A percentile compares a stretch with the other conserved stretches of the same genome.
These are phyloP conservation scores for Sebastes hubbsi DNA, from an alignment of 2,797 vertebrate genomes.

Conservation along the genomic window DNA sequence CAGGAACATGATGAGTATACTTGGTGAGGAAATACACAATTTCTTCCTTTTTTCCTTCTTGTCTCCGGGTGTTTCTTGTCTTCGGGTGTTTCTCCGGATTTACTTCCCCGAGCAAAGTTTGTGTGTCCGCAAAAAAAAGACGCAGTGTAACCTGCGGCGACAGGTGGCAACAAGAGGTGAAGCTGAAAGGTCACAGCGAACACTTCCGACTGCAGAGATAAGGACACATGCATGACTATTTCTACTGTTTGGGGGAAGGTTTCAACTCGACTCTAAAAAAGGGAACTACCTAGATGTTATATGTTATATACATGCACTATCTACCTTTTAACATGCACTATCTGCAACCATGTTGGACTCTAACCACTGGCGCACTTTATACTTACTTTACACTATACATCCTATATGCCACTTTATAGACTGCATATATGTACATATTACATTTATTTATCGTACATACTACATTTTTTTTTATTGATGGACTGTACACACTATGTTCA, in stretches of 20 bases:
- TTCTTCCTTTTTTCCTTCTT: neutral
- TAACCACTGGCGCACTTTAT: no score
- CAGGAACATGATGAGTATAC: neutral
- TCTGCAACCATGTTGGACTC: no score
- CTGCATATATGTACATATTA: no score
- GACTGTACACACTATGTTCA: no score
- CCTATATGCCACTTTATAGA: no score
- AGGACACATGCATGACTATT: conserved; percentile 9
- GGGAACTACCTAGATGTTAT: neutral
- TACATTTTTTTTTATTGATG: no score
- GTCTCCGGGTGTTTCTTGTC: conserved; percentile 44
- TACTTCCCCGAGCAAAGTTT: conserved; percentile 61
- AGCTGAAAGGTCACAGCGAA: conserved; percentile 71
- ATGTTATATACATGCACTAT: no score
- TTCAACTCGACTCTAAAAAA: neutral
- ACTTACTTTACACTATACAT: no score
- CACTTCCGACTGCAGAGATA: conserved; percentile 65
- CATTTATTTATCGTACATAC: no score
- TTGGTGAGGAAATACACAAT: neutral
- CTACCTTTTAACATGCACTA: no score
- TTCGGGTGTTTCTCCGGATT: conserved; percentile 58
- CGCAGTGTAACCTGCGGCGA: conserved; percentile 66
- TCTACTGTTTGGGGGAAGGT: neutral
- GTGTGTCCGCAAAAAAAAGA: conserved; percentile 10
- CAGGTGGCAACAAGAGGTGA: conserved; percentile 76